Base-by-base conservation (phyloP, 2,113 vertebrate genomes). In the Pygathrix nemaeus region DNA sequence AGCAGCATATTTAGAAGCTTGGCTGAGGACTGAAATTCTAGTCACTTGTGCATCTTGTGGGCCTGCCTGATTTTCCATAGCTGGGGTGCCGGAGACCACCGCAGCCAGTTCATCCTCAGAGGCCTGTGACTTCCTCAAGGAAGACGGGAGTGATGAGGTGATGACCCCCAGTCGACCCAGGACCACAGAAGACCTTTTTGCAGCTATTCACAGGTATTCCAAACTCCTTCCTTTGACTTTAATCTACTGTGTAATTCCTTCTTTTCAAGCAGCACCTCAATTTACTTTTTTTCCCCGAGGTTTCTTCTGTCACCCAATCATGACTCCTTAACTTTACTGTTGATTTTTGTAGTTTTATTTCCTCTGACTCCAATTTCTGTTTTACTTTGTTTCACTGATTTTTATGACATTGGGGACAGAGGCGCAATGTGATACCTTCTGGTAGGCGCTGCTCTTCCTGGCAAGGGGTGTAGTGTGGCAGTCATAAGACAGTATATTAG, bases 101-200 rank as follows among this genome's bases (percentile, higher is more conserved):
- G 55, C 98, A 40, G 96, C 97, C 21, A 97, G 80, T 45, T 98
- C 97, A 61, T 97, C 99, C 10, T 98, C 98, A 10, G 98, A 98
- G 82, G 98, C 97, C 14, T 97, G 97, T 23, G 97, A 90, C 93
- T 98, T 97, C 76, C 95, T 97, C 90, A 98, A 98, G 98, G 98
- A 98, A 59, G 98, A 98, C 8, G 97, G 97, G 21, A 73, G 73
- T 3, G 98, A 99, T 3, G 99, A 98, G 90, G 98, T 99, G 99
- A 99, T 99, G 97, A 99, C 99, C 91, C 99, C 99, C 87, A 99
- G 99, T 0, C 98, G 99, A 97, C 99, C 99, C 79, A 99, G 99
- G 94, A 99, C 99, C 94, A 99, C 99, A 0, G 99, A 99, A 98
- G 99, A 99, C 98, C 99, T 99, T 78, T 99, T 99, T 83, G 99